A percentile compares a stretch with the other conserved stretches of the same genome.
Conservation (phyloP, 1,140 invertebrate species). For the Schlechtendalia chinensis region DNA sequence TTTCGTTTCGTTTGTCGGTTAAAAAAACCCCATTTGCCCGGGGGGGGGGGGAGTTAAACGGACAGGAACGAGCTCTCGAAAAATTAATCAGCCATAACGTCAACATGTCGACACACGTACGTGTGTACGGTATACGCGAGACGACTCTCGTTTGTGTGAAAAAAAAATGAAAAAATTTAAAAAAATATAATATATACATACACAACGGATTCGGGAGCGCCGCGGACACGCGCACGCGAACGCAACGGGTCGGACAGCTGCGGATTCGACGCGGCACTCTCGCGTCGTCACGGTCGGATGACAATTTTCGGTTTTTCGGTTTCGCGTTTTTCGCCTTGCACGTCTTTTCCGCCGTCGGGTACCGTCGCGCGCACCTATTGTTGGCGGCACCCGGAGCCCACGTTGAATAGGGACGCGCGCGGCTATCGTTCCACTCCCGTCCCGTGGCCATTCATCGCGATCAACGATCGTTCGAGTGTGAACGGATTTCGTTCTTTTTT, state of each 20-base stretch:
- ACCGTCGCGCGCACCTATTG: too few species aligned
- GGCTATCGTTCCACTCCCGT: neutral
- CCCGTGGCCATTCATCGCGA: too few species aligned
- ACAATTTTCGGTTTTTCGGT: constrained; percentile 27
- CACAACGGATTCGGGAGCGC: constrained; percentile 8
- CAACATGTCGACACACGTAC: neutral
- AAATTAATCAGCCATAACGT: constrained; percentile 48
- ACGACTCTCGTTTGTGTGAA: constrained; percentile 13
- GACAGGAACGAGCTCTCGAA: neutral
- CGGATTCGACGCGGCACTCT: constrained; percentile 40
- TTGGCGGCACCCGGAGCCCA: too few species aligned
- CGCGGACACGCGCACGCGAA: neutral
- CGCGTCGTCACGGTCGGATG: neutral
- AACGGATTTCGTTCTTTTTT: too few species aligned
- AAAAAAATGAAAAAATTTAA: neutral
- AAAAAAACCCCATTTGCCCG: neutral
- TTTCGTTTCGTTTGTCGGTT: neutral
- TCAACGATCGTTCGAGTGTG: constrained; percentile 45
- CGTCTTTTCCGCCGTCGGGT: too few species aligned
- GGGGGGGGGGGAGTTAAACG: too few species aligned
- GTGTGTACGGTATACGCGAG: neutral
- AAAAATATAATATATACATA: too few species aligned
- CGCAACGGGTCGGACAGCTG: neutral
- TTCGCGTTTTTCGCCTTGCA: too few species aligned
- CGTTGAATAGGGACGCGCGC: neutral